Evolutionary conservation across 2,797 vertebrate genomes (phyloP), one percentile per base, ranked within the genome.

Genomic region (Hoplostethus mediterraneus): DNA sequence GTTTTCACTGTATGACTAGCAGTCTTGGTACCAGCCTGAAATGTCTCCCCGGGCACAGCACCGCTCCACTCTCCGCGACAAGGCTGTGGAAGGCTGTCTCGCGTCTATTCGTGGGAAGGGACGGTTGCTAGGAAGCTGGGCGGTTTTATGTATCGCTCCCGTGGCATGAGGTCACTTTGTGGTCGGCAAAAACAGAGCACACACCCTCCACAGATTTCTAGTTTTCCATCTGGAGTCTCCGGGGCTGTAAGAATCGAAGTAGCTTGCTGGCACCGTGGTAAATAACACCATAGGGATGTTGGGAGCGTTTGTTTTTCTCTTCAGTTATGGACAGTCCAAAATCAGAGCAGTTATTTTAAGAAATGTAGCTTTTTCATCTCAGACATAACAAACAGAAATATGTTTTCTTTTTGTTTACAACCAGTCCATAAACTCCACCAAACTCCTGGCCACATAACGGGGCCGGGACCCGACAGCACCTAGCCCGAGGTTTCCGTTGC

Each of bases 201-300:
- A 90, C 86, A 17, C 90, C 83, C 87, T 89, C 13, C 0, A 13
- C 53, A 31, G 44, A 66, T 66, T 84, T 71, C 54, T 4, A 44
- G 13, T 87, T 90, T 91, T 88, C 85, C 90, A 79, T 88, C 73
- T 86, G 81, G 60, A 74, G 70, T 61, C 52, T 79, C 21, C 21
- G 52, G 66, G 63, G 57, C 73, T 59, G 70, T 49, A 48, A 69
- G 56, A 81, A 31, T 31, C 8, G 44, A 72, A 82, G 56, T n/a
- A 36, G 67, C 67, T 70, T 13, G 13, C 38, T 78, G 66, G 77
- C 67, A 58, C 58, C 11, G 62, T 42, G 45, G 58, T 80, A 74
- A 83, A 68, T 80, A 33, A 40, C 71, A 79, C 71, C 13, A 42
- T 44, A 63, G 71, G 66, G 66, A 80, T 67, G 74, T 63, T 21